Percentiles rank a stretch among this genome's conserved stretches.
Evolutionary conservation across 2,888 invertebrate species (phyloP).

Genomic region (Heliconius erato): DNA sequence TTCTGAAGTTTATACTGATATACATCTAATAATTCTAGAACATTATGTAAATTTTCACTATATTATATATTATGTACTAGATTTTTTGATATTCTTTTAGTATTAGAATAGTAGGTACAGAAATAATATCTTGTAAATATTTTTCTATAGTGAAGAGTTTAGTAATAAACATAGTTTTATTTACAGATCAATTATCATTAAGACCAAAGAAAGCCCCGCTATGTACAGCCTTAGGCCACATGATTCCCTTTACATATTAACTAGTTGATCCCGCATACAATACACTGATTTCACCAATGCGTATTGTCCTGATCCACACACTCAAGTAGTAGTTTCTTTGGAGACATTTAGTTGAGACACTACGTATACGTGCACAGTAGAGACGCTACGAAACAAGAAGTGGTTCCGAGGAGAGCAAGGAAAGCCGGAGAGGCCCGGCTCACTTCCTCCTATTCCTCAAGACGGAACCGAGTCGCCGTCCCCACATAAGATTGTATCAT

Average conservation of each 20-base stretch:
- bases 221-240: conserved; percentile 68
- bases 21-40: conserved; percentile 48
- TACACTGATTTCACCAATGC: conserved; percentile 55
- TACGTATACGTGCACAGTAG: conserved; percentile 64
- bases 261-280: conserved; percentile 84
- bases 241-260: conserved; percentile 73
- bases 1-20: conserved; percentile 54
- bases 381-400: conserved; percentile 70
- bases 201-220: conserved; percentile 60
- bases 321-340: conserved; percentile 48
- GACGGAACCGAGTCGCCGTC: conserved; percentile 93
- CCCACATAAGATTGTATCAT: conserved; percentile 98
- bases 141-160: conserved; percentile 46
- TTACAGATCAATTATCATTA: conserved; percentile 56
- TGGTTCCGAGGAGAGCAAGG: conserved; percentile 58
- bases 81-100: conserved; percentile 42
- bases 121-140: conserved; percentile 50
- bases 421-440: conserved; percentile 47
- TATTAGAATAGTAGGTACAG: conserved; percentile 54
- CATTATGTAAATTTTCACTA: conserved; percentile 43
- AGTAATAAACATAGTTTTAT: conserved; percentile 50
- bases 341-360: conserved; percentile 52
- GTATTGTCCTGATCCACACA: conserved; percentile 52
- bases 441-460: conserved; percentile 90
- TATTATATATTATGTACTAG: conserved; percentile 40